Evolutionary conservation across 2,113 vertebrate genomes (phyloP).

Genomic region (Cyanocitta stelleri): DNA sequence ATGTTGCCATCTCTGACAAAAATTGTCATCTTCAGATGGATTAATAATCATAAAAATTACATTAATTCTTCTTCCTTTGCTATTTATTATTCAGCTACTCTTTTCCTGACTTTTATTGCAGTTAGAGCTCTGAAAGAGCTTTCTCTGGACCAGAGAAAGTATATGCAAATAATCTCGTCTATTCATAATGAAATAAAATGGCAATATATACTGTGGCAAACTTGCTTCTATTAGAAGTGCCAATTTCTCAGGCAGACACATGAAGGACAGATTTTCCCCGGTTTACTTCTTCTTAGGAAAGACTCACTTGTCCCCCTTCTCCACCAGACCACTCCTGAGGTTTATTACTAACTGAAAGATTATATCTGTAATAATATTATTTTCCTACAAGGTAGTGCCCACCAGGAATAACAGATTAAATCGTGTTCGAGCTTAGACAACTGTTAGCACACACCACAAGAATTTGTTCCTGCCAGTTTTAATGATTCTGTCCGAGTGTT

Average conservation of each 20-base stretch:
- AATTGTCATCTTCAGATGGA: neutral
- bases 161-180: neutral
- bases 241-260: neutral
- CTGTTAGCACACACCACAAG: neutral
- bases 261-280: neutral
- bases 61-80: neutral
- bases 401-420: conserved; percentile 45
- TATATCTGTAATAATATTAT: conserved; percentile 13
- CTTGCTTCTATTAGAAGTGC: neutral
- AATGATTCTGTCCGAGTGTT: neutral
- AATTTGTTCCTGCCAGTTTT: neutral
- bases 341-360: conserved; percentile 14
- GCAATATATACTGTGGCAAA: neutral
- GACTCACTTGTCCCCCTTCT: neutral
- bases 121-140: neutral
- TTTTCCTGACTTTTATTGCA: neutral
- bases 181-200: neutral
- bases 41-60: neutral
- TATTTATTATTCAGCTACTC: neutral
- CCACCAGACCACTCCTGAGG: neutral
- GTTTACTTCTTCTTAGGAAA: neutral
- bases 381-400: conserved; percentile 20
- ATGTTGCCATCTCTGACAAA: neutral
- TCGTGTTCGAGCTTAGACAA: neutral
- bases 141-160: neutral